Evolutionary conservation across 1,140 invertebrate species (phyloP), one percentile per base, ranked within the genome.

Genomic region (Drosophila trapezifrons): DNA sequence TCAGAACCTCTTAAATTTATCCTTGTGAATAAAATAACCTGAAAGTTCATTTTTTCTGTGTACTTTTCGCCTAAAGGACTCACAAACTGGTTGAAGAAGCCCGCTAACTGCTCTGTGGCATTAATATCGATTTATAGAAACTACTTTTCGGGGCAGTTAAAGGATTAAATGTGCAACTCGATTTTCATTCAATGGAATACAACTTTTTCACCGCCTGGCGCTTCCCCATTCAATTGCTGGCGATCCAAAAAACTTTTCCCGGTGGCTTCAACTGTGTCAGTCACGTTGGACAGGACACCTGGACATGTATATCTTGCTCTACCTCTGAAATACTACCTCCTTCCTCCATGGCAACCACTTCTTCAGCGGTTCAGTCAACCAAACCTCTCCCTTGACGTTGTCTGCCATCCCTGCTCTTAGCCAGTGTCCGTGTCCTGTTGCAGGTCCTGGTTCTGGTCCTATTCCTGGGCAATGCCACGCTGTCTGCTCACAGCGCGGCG

Each of bases 401-500:
- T 59, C 54, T 63, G 60, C 59, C 59, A 40, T 15, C n/a, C n/a
- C n/a, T n/a, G n/a, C n/a, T n/a, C n/a, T n/a, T n/a, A n/a, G n/a
- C n/a, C n/a, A n/a, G 22, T 10, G 10, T 27, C 8, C 17, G 13
- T 29, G 51, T 65, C 38, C 54, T 66, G 38, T 25, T 40, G 38
- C 57, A 49, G 38, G 29, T 45, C 52, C 29, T 62, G 57, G 35
- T 10, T 9, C 3, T 35, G 32, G 4, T 35, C 27, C 47, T 51
- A 32, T 51, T 51, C 42, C 40, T 25, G 56, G 62, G 40, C 74
- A 67, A 67, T 84, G 81, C 78, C 70, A 87, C 78, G 83, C 83
- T 86, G 79, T 86, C 84, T 86, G 79, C 82, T 74, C 64, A 47
- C 62, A 65, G 69, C 62, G 81, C 82, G 75, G 82, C 82, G 75